Evolutionary conservation across 2,888 invertebrate species (phyloP).

Genomic region (Pachliopta kotzebuea): DNA sequence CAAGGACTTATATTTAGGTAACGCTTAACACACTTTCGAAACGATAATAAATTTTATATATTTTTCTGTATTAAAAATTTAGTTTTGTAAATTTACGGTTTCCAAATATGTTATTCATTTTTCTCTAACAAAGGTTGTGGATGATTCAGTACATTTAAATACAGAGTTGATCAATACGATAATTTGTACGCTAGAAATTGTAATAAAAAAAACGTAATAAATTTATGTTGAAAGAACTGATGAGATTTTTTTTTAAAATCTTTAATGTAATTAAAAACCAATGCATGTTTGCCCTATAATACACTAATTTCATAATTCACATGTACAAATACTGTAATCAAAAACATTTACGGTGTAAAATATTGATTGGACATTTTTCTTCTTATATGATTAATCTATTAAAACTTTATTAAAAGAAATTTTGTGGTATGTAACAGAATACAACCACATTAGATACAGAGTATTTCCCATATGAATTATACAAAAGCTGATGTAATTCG

Average conservation of each 20-base stretch:
- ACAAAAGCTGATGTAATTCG: slow-evolving; percentile 18
- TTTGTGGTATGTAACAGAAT: too few species aligned
- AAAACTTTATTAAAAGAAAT: too few species aligned
- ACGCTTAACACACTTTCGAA: background rate
- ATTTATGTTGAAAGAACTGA: too few species aligned
- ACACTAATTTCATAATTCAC: too few species aligned
- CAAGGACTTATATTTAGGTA: slow-evolving; percentile 11
- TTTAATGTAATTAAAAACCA: too few species aligned
- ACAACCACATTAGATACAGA: background rate
- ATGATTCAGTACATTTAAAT: background rate
- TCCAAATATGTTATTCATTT: background rate
- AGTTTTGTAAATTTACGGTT: background rate
- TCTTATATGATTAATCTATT: too few species aligned
- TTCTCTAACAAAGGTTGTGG: background rate
- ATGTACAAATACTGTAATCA: too few species aligned
- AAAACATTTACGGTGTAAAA: too few species aligned
- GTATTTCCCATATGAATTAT: slow-evolving; percentile 24
- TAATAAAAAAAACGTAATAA: too few species aligned
- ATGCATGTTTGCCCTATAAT: too few species aligned
- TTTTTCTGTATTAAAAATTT: background rate
- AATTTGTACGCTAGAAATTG: background rate
- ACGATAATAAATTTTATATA: slow-evolving; percentile 8
- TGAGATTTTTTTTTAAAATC: too few species aligned
- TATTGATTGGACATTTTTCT: too few species aligned
- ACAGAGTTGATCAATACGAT: background rate